Conservation (phyloP, 1,140 invertebrate species). For the Harpegnathos saltator region DNA sequence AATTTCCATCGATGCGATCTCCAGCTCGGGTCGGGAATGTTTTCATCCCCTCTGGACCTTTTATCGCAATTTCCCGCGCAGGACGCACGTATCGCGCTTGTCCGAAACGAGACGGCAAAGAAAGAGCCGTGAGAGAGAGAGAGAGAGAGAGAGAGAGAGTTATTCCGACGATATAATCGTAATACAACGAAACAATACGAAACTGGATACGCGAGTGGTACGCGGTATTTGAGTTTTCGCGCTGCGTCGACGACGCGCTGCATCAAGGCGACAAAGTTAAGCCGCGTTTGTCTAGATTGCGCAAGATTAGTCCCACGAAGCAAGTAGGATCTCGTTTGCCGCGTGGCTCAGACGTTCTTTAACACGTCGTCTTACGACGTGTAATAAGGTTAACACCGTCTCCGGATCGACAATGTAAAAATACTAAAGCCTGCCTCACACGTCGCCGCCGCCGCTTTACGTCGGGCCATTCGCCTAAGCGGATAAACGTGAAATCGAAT, state of each 20-base stretch:
- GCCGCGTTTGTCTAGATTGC: background rate
- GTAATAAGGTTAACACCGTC: conserved; percentile 52
- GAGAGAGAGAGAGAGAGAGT: too few relatives aligned
- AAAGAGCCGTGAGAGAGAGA: background rate
- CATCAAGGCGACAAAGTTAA: background rate
- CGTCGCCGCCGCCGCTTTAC: background rate
- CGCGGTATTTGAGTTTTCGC: background rate
- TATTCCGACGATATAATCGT: background rate
- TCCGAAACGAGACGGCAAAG: too few relatives aligned
- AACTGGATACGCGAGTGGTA: too few relatives aligned
- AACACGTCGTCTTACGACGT: conserved; percentile 22
- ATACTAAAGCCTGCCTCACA: conserved; percentile 12
- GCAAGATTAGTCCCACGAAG: conserved; percentile 34
- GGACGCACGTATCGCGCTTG: background rate
- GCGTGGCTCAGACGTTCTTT: conserved; percentile 32
- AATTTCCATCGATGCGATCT: background rate
- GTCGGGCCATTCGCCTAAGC: conserved; percentile 14
- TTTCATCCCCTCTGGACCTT: background rate
- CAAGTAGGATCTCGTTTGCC: conserved; percentile 6
- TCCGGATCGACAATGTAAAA: conserved; percentile 25
- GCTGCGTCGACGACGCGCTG: too few relatives aligned
- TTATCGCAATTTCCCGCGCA: background rate
- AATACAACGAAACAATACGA: too few relatives aligned
- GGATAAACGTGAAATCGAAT: conserved; percentile 50
- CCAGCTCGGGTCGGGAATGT: background rate